A percentile compares a stretch with the other conserved stretches of the same genome.
Evolutionary conservation across 1,140 invertebrate species (phyloP).

Genomic region (Monochamus saltuarius): DNA sequence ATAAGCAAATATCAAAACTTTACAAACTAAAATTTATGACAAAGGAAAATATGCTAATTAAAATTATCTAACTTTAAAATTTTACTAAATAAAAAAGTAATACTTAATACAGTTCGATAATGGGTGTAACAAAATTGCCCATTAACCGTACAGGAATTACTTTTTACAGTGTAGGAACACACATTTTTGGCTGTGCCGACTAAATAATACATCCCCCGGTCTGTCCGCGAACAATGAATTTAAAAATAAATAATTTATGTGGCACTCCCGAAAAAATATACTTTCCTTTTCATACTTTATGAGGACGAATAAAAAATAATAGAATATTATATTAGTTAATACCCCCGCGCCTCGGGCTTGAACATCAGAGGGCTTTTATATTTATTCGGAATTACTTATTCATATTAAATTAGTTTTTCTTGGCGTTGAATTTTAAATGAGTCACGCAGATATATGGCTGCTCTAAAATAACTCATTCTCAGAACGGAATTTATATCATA

Average conservation of each 20-base stretch:
- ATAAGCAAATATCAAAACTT: no score
- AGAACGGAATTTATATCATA: slow-evolving; percentile 42
- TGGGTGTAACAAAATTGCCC: no score
- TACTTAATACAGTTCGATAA: no score
- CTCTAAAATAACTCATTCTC: slow-evolving; percentile 41
- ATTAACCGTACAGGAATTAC: no score
- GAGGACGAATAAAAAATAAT: slow-evolving; percentile 50
- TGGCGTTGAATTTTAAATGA: slow-evolving; percentile 46
- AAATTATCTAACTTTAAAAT: no score
- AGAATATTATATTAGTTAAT: slow-evolving; percentile 52
- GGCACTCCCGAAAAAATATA: slow-evolving; percentile 49
- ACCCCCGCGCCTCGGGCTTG: slow-evolving; percentile 32
- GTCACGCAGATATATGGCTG: slow-evolving; percentile 40
- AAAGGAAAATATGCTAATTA: no score
- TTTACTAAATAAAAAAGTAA: no score
- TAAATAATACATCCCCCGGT: slow-evolving; percentile 39
- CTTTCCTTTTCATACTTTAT: slow-evolving; percentile 48
- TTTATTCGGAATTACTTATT: slow-evolving; percentile 50
- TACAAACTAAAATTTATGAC: no score
- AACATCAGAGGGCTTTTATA: slow-evolving; percentile 44
- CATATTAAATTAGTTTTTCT: slow-evolving; percentile 52
- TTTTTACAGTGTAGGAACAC: no score
- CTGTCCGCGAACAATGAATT: slow-evolving; percentile 46
- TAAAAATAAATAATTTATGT: slow-evolving; percentile 49
- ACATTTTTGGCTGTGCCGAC: slow-evolving; percentile 15